These are phyloP conservation scores for Xiphophorus maculatus DNA, from an alignment of 2,113 vertebrate species.

Conservation along the genomic window DNA sequence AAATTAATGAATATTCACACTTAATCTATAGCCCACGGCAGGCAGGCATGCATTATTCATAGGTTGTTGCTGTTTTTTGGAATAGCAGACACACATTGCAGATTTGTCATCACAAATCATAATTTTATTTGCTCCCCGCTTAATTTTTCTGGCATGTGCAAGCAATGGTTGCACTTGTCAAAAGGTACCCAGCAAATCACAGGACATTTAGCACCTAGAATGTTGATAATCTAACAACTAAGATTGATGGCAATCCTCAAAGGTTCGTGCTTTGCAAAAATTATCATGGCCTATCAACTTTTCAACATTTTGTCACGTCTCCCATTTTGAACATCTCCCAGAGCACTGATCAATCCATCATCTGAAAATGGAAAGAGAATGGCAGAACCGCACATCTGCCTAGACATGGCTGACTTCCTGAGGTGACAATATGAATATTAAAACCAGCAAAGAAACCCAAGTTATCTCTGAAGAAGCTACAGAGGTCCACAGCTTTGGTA, in stretches of 20 bases:
- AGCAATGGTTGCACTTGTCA: slow-evolving; percentile 55
- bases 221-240: slow-evolving; percentile 35
- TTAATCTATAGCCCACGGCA: slow-evolving; percentile 82
- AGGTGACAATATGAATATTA: not conserved
- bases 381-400: not conserved
- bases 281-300: not conserved
- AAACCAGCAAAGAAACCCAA: not conserved
- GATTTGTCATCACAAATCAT: slow-evolving; percentile 77
- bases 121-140: slow-evolving; percentile 66
- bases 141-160: slow-evolving; percentile 56
- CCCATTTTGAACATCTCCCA: not conserved
- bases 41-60: slow-evolving; percentile 80
- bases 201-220: slow-evolving; percentile 45
- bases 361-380: not conserved
- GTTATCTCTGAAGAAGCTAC: not conserved
- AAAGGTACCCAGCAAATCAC: slow-evolving; percentile 53
- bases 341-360: not conserved
- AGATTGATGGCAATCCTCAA: slow-evolving; percentile 30
- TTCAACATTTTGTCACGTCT: not conserved
- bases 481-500: too few species aligned
- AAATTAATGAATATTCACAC: slow-evolving; percentile 85
- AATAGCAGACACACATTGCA: slow-evolving; percentile 57
- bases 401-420: not conserved
- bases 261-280: slow-evolving; percentile 22
- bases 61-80: slow-evolving; percentile 69